Base-by-base conservation (phyloP, 2,113 vertebrate genomes). In the Anguilla rostrata region DNA sequence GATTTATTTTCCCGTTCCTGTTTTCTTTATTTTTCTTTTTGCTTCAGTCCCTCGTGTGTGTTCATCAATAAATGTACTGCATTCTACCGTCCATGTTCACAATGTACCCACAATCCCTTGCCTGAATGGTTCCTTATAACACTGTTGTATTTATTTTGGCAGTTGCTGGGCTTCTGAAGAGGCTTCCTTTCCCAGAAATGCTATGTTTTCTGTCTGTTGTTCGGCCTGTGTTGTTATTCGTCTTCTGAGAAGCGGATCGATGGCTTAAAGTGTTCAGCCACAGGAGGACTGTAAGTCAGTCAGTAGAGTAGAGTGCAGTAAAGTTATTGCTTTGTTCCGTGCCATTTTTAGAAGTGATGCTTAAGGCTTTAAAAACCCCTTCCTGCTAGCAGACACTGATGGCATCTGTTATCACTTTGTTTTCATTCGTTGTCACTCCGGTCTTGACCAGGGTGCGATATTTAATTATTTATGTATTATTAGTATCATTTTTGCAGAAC, bases 321-420 rank as follows among this genome's bases (percentile, higher is more conserved):
- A 9, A 20, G 63, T 8, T 26, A n/a, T 71, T 9, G 7, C 11
- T 29, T 81, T 9, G 49, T 49, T 41, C 56, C 66, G 56, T 46
- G 40, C 39, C 39, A 15, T 86, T 86, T 86, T 81, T 40, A n/a
- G 39, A 20, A 86, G 34, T 41, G 57, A 56, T 82, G 85, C 81
- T 86, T 75, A 78, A 46, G 78, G 78, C 43, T 3, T 57, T 60
- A 57, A 83, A 83, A 78, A 26, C 66, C 1, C 6, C 34, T 22
- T 0, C 8, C 9, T 20, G 41, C 71, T 86, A 82, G 56, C 56
- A 66, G 60, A 39, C 83, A 79, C 75, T 83, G 34, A 83, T 57
- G 82, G 53, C 22, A 22, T 12, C 39, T 83, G 66, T 53, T 87
- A 26, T 26, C 41, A 82, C 43, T 22, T 66, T 66, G 22, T 26